Evolutionary conservation across 2,888 invertebrate genomes (phyloP), one percentile per base, ranked within the genome.

Genomic region (Pyrrhosoma nymphula): DNA sequence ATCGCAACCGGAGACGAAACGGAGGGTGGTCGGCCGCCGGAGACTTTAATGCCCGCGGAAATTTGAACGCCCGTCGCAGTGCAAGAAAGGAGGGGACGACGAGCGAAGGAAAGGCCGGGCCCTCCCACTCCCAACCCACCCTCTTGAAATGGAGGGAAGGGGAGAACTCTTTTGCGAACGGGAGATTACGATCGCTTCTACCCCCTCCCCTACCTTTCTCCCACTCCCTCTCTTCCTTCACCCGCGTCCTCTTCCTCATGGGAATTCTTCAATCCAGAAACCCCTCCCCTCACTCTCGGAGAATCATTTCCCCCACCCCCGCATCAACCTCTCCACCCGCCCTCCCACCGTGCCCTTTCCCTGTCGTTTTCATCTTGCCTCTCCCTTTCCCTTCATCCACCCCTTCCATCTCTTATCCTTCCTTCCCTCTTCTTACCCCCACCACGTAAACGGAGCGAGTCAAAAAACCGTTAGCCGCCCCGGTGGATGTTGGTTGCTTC

Each of bases 381-480:
- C 56, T 26, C 56, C 56, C 90, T 90, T 90, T 88, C 26, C 47
- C 47, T 16, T 39, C 16, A 16, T 23, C 23, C 47, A 39, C 16
- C 39, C 23, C 35, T 23, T 23, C 47, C 88, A 69, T 39, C 39
- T 35, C 30, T 90, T 60, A 47, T 60, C 56, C 35, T n/a, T 56
- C 56, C 90, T 47, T 47, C 8, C 47, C 47, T 30, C 56, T 56
- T 35, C 35, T 30, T 82, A 39, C 88, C 88, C 69, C 88, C 47
- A 91, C 91, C 91, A 60, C 63, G 35, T 56, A 91, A 91, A 91
- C 91, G 91, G 91, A 91, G 91, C 91, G 91, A 56, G 91, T 60
- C 91, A 63, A 91, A 63, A 91, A 91, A 91, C 91, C 91, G 91
- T 91, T 91, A 91, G 56, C 60, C 60, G 90, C 90, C 90, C 56